A percentile compares a stretch with the other conserved stretches of the same genome.
Evolutionary conservation across 2,113 vertebrate genomes (phyloP).

Genomic region (Caracal caracal): DNA sequence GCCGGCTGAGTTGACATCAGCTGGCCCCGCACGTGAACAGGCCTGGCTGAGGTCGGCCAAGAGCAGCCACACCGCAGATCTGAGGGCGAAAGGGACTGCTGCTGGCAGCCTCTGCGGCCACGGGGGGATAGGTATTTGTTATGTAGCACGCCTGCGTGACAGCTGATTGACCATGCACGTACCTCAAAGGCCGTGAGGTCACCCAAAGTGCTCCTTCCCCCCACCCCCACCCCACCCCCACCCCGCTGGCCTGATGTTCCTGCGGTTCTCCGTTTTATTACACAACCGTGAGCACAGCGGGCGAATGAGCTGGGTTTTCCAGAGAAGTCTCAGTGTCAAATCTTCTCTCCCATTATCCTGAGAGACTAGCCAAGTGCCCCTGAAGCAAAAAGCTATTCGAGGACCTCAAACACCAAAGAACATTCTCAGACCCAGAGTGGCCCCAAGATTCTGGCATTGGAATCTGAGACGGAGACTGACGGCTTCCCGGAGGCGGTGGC

Average conservation of each 20-base stretch:
- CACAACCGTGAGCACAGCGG: not conserved
- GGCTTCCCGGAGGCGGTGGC: not conserved
- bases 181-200: not conserved
- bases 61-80: not conserved
- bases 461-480: not conserved
- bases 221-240: not conserved
- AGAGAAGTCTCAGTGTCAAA: not conserved
- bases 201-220: not conserved
- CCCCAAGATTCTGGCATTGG: not conserved
- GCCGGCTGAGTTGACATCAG: not conserved
- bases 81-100: not conserved
- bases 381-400: not conserved
- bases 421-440: not conserved
- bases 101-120: too few relatives aligned
- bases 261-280: not conserved
- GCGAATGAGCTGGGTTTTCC: not conserved
- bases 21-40: accelerated
- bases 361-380: not conserved
- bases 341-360: not conserved
- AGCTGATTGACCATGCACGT: accelerated
- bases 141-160: not conserved
- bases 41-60: not conserved
- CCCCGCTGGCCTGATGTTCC: not conserved
- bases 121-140: not conserved
- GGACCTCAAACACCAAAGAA: not conserved